phyloP scores from a whole-genome alignment of 2,888 invertebrate genomes.

The Protodeltote pygarga region DNA sequence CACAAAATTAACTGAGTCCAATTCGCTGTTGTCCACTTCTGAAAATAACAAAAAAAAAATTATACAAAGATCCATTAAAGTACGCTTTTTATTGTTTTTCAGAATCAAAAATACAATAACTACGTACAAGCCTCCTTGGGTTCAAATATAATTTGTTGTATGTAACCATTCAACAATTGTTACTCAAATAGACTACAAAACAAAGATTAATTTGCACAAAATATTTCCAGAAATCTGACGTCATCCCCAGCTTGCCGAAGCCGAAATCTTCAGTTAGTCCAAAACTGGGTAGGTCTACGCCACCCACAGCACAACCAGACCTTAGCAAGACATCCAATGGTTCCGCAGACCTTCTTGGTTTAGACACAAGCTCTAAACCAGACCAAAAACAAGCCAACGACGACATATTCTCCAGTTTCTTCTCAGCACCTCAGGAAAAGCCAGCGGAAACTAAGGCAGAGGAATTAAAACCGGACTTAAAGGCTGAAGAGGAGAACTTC shows the following conservation, averaged over 20 bases:
- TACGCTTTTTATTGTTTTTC: neutral
- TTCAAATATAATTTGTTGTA: conserved; percentile 11
- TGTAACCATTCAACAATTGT: conserved; percentile 5
- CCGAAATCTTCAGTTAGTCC: conserved; percentile 86
- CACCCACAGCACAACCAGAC: conserved; percentile 77
- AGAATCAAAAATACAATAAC: conserved; percentile 1
- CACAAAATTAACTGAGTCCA: too few relatives aligned
- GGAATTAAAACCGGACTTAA: conserved; percentile 82
- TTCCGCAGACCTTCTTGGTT: conserved; percentile 78
- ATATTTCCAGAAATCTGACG: conserved; percentile 76
- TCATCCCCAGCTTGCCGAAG: conserved; percentile 84
- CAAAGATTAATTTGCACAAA: neutral
- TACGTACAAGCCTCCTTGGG: conserved; percentile 2
- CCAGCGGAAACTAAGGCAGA: conserved; percentile 66
- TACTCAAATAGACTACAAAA: neutral
- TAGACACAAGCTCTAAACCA: conserved; percentile 69
- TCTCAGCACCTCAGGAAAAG: conserved; percentile 88
- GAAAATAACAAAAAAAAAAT: too few relatives aligned
- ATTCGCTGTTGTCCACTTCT: too few relatives aligned
- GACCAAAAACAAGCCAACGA: conserved; percentile 78
- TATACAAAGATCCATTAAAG: neutral
- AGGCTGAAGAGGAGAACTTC: conserved; percentile 95
- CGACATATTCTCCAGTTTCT: conserved; percentile 91
- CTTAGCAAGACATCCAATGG: conserved; percentile 69
- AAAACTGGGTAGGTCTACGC: conserved; percentile 83